Evolutionary conservation across 1,140 invertebrate genomes (phyloP).

Genomic region (Aphidius gifuensis): DNA sequence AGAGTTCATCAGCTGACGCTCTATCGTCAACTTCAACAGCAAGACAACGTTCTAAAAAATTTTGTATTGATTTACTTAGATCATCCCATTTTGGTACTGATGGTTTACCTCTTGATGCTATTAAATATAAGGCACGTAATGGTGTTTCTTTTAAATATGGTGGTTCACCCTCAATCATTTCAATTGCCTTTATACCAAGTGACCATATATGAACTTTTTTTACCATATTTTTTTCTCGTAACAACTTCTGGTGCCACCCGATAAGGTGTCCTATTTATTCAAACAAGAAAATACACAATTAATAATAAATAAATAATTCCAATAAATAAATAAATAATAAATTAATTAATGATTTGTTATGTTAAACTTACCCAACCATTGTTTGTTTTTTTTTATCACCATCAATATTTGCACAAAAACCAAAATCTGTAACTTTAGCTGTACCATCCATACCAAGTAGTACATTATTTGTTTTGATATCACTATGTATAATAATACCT

Average conservation of each 20-base stretch:
- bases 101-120: slow-evolving; percentile 92
- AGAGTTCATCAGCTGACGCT: slow-evolving; percentile 78
- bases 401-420: slow-evolving; percentile 89
- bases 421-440: slow-evolving; percentile 98
- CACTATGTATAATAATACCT: slow-evolving; percentile 88
- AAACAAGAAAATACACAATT: too few species aligned
- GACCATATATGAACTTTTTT: slow-evolving; percentile 97
- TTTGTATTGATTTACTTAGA: slow-evolving; percentile 70
- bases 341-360: too few species aligned
- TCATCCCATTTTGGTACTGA: slow-evolving; percentile 81
- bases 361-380: slow-evolving; percentile 71
- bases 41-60: slow-evolving; percentile 88
- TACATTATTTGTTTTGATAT: slow-evolving; percentile 97
- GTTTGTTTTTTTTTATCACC: slow-evolving; percentile 94
- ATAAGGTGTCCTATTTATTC: slow-evolving; percentile 63
- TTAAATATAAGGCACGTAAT: slow-evolving; percentile 89
- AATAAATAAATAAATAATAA: too few species aligned
- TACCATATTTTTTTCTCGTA: slow-evolving; percentile 78
- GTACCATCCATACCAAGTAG: slow-evolving; percentile 93
- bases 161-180: slow-evolving; percentile 98
- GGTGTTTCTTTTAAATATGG: slow-evolving; percentile 94
- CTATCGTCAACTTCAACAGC: slow-evolving; percentile 89
- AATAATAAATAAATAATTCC: too few species aligned
- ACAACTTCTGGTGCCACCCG: slow-evolving; percentile 87
- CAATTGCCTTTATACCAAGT: slow-evolving; percentile 95